These are phyloP conservation scores for Nematopogon swammerdamellus DNA, from an alignment of 2,888 invertebrate species.

Conservation along the genomic window DNA sequence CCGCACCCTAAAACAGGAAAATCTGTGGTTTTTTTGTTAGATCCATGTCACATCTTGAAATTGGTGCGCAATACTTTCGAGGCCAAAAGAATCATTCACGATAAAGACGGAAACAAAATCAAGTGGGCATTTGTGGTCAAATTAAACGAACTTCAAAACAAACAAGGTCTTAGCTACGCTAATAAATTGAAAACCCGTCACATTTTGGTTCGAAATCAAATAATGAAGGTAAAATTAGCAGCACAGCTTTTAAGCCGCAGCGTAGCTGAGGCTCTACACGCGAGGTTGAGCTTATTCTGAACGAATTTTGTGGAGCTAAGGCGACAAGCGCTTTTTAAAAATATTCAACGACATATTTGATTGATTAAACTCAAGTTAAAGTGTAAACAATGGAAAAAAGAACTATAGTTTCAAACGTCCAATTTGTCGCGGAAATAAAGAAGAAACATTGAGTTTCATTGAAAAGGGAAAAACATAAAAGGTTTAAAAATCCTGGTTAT, in stretches of 20 bases:
- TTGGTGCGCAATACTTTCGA: not conserved
- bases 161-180: not conserved
- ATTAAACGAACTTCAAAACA: not conserved
- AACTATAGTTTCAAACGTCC: not conserved
- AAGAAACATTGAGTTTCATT: not conserved
- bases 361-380: not conserved
- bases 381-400: not conserved
- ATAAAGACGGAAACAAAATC: not conserved
- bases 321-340: not conserved
- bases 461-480: not conserved
- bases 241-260: not conserved
- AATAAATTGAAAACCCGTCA: not conserved
- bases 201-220: not conserved
- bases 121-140: not conserved
- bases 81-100: not conserved
- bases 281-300: not conserved
- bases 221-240: not conserved
- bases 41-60: not conserved
- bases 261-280: not conserved
- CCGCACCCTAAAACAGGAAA: not conserved
- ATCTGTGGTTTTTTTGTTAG: not conserved
- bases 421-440: not conserved
- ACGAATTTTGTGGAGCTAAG: not conserved
- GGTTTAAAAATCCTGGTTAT: not conserved
- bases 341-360: not conserved